Conservation (phyloP, 2,113 vertebrate genomes). For the Pagrus major region DNA sequence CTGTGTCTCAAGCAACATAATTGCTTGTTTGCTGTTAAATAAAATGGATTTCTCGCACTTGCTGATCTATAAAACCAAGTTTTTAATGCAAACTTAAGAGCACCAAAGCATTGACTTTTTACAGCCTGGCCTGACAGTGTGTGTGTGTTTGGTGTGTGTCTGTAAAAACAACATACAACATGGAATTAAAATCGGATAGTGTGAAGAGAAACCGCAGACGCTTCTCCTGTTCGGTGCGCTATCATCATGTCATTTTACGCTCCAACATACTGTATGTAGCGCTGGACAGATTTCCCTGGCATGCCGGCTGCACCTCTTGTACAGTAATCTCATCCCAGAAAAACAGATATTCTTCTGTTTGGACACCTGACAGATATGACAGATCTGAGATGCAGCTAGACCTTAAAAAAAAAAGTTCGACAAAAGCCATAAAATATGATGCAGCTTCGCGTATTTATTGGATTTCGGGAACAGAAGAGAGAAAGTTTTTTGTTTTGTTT, state of each 20-base stretch:
- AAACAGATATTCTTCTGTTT: background rate
- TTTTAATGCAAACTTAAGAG: too few relatives aligned
- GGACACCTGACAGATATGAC: background rate
- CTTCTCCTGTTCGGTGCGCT: conserved; percentile 8
- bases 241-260: conserved; percentile 47
- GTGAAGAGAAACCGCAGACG: conserved; percentile 71
- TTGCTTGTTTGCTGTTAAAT: conserved; percentile 17
- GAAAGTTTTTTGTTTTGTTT: too few relatives aligned
- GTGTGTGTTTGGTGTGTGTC: too few relatives aligned
- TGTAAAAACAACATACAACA: too few relatives aligned
- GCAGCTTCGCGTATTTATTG: background rate
- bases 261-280: conserved; percentile 5
- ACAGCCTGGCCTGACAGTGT: conserved; percentile 25
- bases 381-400: background rate
- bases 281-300: conserved; percentile 27
- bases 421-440: background rate
- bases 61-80: too few relatives aligned
- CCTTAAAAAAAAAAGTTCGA: background rate
- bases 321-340: background rate
- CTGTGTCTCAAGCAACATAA: conserved; percentile 1
- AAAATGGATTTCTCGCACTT: background rate
- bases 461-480: background rate
- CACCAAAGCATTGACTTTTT: conserved; percentile 45
- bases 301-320: conserved; percentile 25
- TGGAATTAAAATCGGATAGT: conserved; percentile 29